Base-by-base conservation (phyloP, 2,113 vertebrate species). In the Plecturocebus donacophilus region DNA sequence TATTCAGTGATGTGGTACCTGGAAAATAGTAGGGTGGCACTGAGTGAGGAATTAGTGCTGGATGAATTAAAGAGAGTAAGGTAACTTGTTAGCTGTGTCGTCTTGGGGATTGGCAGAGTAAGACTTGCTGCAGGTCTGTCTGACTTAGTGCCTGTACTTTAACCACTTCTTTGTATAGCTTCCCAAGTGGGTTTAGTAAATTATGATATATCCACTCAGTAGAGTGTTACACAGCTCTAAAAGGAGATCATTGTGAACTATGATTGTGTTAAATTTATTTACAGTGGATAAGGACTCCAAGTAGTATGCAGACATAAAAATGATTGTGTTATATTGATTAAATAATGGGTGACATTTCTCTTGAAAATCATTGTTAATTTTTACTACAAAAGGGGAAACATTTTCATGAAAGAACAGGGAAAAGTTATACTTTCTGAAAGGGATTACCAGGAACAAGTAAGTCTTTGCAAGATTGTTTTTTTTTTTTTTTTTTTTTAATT, bases 151-250 rank as follows among this genome's bases (percentile, higher is more conserved):
- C 45, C 52, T 64, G 61, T 49, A 42, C 25, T 93, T 71, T 40
- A 90, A 92, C 76, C 87, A 82, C 76, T 66, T 66, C 58, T 92
- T 70, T 73, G 38, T 90, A 40, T 17, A 20, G 20, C 38, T 91
- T 96, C 71, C 93, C 58, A 64, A 68, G 45, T 58, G 73, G n/a
- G 47, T 94, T 96, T 96, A 86, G 82, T 96, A 84, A 91, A 96
- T 97, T 90, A 94, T 77, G 90, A 94, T 85, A 3, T 40, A 88
- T 56, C 66, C 58, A 79, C 45, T 90, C 82, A 56, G 40, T 85
- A 45, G 27, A 91, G 35, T 68, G 71, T 82, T 88, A 81, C 30
- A 81, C 25, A 68, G 71, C 81, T 66, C 75, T 94, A 87, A 77
- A 77, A 92, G 76, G 45, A 52, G 71, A 49, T 75, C 1, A 4